Conservation (phyloP, 2,113 vertebrate species). For the Chaetodon trifascialis region DNA sequence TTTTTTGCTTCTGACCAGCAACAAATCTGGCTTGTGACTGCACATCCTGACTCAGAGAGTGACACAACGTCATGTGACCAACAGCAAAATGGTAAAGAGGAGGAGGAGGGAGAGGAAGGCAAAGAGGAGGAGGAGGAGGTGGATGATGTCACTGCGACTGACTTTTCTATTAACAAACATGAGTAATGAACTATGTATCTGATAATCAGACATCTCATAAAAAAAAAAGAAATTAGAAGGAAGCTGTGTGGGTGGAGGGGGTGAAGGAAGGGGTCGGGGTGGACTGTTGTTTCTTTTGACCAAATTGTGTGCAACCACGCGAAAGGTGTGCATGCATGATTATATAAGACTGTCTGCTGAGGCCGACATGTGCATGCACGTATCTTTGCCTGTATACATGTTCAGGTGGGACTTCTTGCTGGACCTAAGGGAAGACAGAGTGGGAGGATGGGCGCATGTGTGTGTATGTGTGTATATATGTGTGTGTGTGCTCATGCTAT, state of each 20-base stretch:
- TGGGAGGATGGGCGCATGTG: neutral
- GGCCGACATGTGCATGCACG: slow-evolving; percentile 9
- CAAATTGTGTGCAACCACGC: slow-evolving; percentile 45
- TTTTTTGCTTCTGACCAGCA: slow-evolving; percentile 13
- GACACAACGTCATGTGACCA: slow-evolving; percentile 62
- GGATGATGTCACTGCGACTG: slow-evolving; percentile 63
- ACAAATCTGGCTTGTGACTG: slow-evolving; percentile 39
- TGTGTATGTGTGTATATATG: neutral
- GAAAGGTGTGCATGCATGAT: slow-evolving; percentile 43
- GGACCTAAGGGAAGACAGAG: no score
- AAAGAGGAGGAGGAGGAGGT: slow-evolving; percentile 39
- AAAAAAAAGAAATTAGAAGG: neutral
- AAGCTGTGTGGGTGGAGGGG: neutral
- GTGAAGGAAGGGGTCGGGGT: neutral
- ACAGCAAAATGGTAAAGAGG: slow-evolving; percentile 42
- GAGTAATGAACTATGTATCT: slow-evolving; percentile 46
- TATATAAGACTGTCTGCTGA: slow-evolving; percentile 44
- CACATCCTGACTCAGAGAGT: slow-evolving; percentile 63
- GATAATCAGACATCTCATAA: slow-evolving; percentile 36
- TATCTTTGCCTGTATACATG: neutral
- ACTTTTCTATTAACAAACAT: slow-evolving; percentile 58
- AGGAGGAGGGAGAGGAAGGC: slow-evolving; percentile 7
- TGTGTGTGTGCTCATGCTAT: neutral
- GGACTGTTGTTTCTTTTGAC: slow-evolving; percentile 20
- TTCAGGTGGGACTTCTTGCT: slow-evolving; percentile 4